Evolutionary conservation across 2,888 invertebrate genomes (phyloP), one percentile per base, ranked within the genome.

Genomic region (Lumbricus terrestris): DNA sequence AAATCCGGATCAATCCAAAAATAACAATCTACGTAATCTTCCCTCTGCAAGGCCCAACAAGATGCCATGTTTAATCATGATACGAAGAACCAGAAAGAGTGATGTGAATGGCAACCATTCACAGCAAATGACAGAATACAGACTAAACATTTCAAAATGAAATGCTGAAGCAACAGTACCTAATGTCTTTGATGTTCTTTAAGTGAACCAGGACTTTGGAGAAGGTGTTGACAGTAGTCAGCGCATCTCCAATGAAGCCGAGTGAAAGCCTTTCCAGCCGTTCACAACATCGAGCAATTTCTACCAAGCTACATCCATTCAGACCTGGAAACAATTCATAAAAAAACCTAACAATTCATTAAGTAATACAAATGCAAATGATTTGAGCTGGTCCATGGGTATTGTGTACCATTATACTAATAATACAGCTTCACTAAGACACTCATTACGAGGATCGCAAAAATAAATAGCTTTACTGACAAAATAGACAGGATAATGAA

Each of bases 221-320:
- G 54, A 94, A 91, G 16, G 91, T 91, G n/a, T 92, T 88, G 42
- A 91, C 90, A 20, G 6, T 6, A 89, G 93, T 92, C n/a, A 91
- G 38, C 37, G 92, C 91, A 34, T 93, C 91, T 2, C 94, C 94
- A 34, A 94, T 91, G 91, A 93, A 93, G n/a, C 93, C 93, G 47
- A 94, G 90, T 54, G 91, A 92, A n/a, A 94, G 93, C 37, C 91
- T 91, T 89, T 93, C 91, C 82, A 94, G 91, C 0, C 92, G 92
- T 16, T 89, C 90, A 92, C 94, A 94, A 15, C 91, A 91, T 85
- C 92, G 91, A 5, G 92, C 93, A 82, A 94, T 93, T 34, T 91
- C 91, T 33, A 92, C 92, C 83, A 94, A 91, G 40, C 92, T 90
- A 40, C 92, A 90, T 23, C 93, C 93, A 33, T 85, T 85, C 85